Evolutionary conservation across 2,888 invertebrate species (phyloP), one percentile per base, ranked within the genome.

Genomic region (Baccha elongata): DNA sequence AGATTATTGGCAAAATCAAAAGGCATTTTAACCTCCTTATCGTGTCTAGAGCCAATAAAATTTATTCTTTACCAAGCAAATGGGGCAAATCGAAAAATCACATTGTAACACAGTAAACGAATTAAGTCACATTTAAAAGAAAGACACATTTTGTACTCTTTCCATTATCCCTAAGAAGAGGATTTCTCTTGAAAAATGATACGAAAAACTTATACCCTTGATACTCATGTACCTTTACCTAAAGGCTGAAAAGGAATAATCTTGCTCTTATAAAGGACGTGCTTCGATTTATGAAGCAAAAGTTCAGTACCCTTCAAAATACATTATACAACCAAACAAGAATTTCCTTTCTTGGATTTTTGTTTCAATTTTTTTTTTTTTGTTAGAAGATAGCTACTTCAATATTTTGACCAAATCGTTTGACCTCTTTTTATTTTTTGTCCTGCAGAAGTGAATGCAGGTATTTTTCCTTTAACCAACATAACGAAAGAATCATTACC

Each of bases 81-180:
- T 78, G 72, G 78, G 64, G 68, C 72, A 68, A 67, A 72, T 83
- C 72, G 72, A 72, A 78, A 83, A 78, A 83, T 83, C 72, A 83
- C 83, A 64, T 78, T 64, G 64, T 13, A 62, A 78, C 72, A 78
- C 68, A 83, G 78, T 83, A 83, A 83, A 83, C 72, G 78, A 78
- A 83, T 83, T 83, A 83, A 83, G 72, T 68, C 64, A 78, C 68
- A 68, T 55, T 42, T 78, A 26, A 55, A 55, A 52, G 55, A 29
- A 21, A 32, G 50, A 52, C 19, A 21, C 37, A 64, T 78, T 83
- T 83, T 68, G 62, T 62, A 78, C 68, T 67, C 68, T 72, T 55
- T 46, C 71, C 71, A 67, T 76, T 72, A 75, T 64, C 29, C 60
- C 65, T 75, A 75, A 60, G 65, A 62, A 58, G 44, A n/a, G 17